Conservation (phyloP, 2,113 vertebrate species). For the Cacatua alba region DNA sequence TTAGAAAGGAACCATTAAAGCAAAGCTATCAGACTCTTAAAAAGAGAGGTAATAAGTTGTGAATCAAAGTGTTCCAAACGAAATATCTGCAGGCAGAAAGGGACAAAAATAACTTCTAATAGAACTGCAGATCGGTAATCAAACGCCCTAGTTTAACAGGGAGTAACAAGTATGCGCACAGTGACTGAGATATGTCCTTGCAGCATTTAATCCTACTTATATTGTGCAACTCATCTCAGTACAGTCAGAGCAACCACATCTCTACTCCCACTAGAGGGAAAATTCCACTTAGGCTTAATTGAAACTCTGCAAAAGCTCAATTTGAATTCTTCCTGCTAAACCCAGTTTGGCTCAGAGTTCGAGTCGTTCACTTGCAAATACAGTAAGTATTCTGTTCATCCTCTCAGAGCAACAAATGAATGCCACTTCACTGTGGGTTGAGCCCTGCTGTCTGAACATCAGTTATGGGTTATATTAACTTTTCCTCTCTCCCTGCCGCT, state of each 20-base stretch:
- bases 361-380: not conserved
- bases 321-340: slow-evolving; percentile 42
- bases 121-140: slow-evolving; percentile 43
- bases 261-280: slow-evolving; percentile 63
- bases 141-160: slow-evolving; percentile 31
- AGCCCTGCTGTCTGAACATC: not conserved
- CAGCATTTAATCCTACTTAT: slow-evolving; percentile 55
- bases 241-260: slow-evolving; percentile 49
- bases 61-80: slow-evolving; percentile 55
- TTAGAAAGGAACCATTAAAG: slow-evolving; percentile 50
- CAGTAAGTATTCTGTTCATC: not conserved
- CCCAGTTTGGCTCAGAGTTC: not conserved
- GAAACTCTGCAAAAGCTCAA: slow-evolving; percentile 32
- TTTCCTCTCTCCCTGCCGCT: not conserved
- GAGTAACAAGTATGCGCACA: slow-evolving; percentile 3
- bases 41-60: slow-evolving; percentile 8
- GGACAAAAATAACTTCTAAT: slow-evolving; percentile 7
- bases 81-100: slow-evolving; percentile 43
- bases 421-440: rapidly evolving
- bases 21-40: slow-evolving; percentile 27
- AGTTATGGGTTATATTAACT: not conserved
- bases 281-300: slow-evolving; percentile 69
- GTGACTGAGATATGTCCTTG: slow-evolving; percentile 49
- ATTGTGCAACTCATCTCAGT: slow-evolving; percentile 55
- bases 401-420: not conserved